Base-by-base conservation (phyloP, 2,888 invertebrate species). In the Deilephila porcellus region DNA sequence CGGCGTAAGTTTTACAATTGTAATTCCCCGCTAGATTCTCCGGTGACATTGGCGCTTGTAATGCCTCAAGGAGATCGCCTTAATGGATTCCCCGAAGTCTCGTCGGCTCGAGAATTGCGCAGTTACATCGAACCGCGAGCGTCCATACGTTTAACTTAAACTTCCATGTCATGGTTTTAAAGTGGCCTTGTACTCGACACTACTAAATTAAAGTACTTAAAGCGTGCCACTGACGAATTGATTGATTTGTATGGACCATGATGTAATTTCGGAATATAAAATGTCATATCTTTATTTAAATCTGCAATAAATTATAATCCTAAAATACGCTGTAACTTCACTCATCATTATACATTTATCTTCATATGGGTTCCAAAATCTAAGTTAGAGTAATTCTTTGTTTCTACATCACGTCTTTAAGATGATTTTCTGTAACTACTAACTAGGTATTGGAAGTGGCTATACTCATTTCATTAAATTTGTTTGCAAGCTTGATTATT, bases 21-120 rank as follows among this genome's bases (percentile, higher is more conserved):
- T 81, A 81, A 80, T 80, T 74, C 77, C 78, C 75, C 73, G 76
- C 76, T 76, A 79, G 78, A 77, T 81, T 81, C 81, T 79, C 78
- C 74, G 77, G 80, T 80, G 82, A 80, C 82, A 82, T 85, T 82
- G 83, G 83, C 82, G 83, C 83, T 82, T 86, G 85, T 83, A 80
- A 86, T 85, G 86, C 88, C 87, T 88, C 89, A 89, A 90, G 88
- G 90, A 91, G 89, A 87, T 84, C 86, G 83, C 83, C 84, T 85
- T 90, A 89, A 90, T 89, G 87, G 87, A 86, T 91, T 91, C 90
- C 82, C 85, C 84, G 89, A 89, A 91, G 87, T 86, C 83, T 84
- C 83, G 84, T 79, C 78, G 85, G 79, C 82, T 78, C 79, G 76
- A 87, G 85, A 90, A 91, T 85, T 92, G 91, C 92, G 92, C 91